Conservation (phyloP, 2,113 vertebrate genomes). For the Mola mola region DNA sequence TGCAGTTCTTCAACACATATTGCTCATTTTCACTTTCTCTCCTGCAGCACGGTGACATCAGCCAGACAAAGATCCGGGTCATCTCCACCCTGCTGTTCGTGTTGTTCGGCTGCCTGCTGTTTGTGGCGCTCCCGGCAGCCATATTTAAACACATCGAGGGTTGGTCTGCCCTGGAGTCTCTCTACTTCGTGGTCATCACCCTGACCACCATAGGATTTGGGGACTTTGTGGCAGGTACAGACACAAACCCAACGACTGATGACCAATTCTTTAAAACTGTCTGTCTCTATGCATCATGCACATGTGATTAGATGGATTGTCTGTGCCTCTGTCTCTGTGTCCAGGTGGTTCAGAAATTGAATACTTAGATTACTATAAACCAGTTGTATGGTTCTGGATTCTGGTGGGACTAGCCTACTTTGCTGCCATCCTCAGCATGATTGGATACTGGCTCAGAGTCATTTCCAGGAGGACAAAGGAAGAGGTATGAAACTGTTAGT, state of each 20-base stretch:
- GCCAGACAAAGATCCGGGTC: conserved; percentile 95
- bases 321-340: conserved; percentile 44
- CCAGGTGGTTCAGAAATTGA: conserved; percentile 92
- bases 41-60: conserved; percentile 92
- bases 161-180: conserved; percentile 92
- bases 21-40: neutral
- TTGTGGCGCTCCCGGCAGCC: conserved; percentile 86
- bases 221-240: conserved; percentile 93
- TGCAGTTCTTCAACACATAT: neutral
- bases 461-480: conserved; percentile 95
- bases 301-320: neutral
- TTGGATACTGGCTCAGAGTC: conserved; percentile 94
- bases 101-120: conserved; percentile 92
- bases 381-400: conserved; percentile 96
- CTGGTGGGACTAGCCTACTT: conserved; percentile 95
- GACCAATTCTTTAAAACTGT: neutral
- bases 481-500: conserved; percentile 83
- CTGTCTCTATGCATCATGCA: neutral
- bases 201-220: conserved; percentile 89
- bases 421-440: conserved; percentile 97
- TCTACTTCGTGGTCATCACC: conserved; percentile 93
- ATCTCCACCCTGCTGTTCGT: conserved; percentile 96
- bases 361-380: conserved; percentile 94
- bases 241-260: conserved; percentile 5
- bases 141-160: conserved; percentile 93